phyloP scores from a whole-genome alignment of 2,888 invertebrate species.

The Drosophila ezoana region DNA sequence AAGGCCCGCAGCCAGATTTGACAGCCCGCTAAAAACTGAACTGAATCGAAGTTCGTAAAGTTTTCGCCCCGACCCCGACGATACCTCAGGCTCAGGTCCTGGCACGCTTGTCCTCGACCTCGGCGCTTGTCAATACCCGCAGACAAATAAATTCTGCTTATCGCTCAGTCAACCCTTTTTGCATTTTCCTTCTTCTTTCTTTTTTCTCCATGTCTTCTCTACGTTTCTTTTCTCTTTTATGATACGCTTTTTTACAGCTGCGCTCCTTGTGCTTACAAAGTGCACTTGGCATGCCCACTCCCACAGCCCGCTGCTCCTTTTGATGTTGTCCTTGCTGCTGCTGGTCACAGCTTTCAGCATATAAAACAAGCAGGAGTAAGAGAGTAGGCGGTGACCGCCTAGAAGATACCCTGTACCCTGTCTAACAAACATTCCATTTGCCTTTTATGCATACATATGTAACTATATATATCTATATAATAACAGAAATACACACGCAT shows the following conservation, averaged over 20 bases:
- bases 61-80: background rate
- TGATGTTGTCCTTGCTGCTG: constrained; percentile 49
- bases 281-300: constrained; percentile 64
- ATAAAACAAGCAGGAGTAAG: constrained; percentile 5
- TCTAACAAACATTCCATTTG: no score
- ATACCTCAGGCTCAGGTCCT: background rate
- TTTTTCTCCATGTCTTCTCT: constrained; percentile 7
- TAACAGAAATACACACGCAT: no score
- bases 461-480: no score
- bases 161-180: constrained; percentile 69
- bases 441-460: no score
- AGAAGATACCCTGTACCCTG: no score
- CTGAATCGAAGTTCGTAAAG: constrained; percentile 4
- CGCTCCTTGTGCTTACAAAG: constrained; percentile 61
- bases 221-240: constrained; percentile 55
- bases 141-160: constrained; percentile 78
- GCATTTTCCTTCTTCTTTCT: constrained; percentile 20
- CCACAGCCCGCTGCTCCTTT: constrained; percentile 34
- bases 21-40: constrained; percentile 20
- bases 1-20: constrained; percentile 23
- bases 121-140: constrained; percentile 75
- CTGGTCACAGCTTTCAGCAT: constrained; percentile 64
- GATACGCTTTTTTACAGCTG: constrained; percentile 53
- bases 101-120: constrained; percentile 27
- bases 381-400: no score